Evolutionary conservation across 2,113 vertebrate species (phyloP).

Genomic region (Sapajus apella): DNA sequence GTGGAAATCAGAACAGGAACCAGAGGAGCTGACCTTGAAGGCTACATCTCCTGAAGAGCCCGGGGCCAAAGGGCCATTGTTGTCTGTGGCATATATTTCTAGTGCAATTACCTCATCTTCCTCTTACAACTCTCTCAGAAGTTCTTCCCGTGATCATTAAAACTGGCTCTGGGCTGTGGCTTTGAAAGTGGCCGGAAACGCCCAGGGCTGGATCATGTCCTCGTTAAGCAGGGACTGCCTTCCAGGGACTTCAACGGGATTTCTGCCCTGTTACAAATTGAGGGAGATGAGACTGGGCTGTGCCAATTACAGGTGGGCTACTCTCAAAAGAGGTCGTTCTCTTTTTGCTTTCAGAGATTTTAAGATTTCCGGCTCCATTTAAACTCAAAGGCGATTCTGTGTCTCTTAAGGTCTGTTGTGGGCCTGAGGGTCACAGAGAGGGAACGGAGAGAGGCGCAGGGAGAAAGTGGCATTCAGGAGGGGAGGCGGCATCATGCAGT

Average conservation of each 20-base stretch:
- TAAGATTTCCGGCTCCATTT: conserved; percentile 46
- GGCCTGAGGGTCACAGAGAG: neutral
- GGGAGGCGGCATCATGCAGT: rapidly evolving
- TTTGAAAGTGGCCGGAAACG: conserved; percentile 71
- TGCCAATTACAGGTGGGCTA: conserved; percentile 56
- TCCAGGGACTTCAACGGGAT: conserved; percentile 54
- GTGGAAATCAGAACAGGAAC: conserved; percentile 51
- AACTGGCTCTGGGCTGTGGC: conserved; percentile 72
- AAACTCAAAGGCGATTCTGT: conserved; percentile 42
- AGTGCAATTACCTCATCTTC: conserved; percentile 69
- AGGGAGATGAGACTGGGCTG: neutral
- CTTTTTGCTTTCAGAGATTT: conserved; percentile 39
- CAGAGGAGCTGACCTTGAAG: conserved; percentile 66
- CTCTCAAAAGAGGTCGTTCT: conserved; percentile 3
- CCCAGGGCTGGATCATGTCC: conserved; percentile 69
- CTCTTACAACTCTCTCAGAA: conserved; percentile 71
- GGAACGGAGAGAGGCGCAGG: neutral
- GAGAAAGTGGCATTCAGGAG: rapidly evolving
- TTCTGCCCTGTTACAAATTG: conserved; percentile 53
- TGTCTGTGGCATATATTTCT: conserved; percentile 50
- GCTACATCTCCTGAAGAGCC: conserved; percentile 25
- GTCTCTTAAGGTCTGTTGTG: neutral
- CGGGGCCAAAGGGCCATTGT: conserved; percentile 13
- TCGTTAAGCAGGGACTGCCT: conserved; percentile 67
- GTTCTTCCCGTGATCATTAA: conserved; percentile 77